Evolutionary conservation across 2,113 vertebrate genomes (phyloP).

Genomic region (Sinocyclocheilus maitianheensis): DNA sequence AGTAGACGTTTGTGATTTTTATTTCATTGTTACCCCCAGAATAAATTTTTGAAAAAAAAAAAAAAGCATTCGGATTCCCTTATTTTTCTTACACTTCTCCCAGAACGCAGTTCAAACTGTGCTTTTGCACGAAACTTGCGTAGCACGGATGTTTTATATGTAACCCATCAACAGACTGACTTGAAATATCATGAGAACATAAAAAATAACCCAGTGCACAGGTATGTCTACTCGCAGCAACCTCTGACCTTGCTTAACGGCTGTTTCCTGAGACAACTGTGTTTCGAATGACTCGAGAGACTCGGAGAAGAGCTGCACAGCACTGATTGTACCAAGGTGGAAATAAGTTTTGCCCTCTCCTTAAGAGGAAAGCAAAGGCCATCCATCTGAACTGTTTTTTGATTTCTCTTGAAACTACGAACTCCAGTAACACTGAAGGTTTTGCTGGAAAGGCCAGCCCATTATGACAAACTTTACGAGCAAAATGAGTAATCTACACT

Average conservation of each 20-base stretch:
- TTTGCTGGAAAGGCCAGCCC: not conserved
- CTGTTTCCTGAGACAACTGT: slow-evolving; percentile 74
- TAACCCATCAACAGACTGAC: slow-evolving; percentile 25
- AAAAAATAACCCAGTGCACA: not conserved
- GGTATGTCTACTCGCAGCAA: slow-evolving; percentile 50
- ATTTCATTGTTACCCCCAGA: not conserved
- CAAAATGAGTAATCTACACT: not conserved
- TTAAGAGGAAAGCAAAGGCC: slow-evolving; percentile 66
- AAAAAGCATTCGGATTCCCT: not conserved
- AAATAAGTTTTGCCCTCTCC: slow-evolving; percentile 74
- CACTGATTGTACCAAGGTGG: slow-evolving; percentile 67
- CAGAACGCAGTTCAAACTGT: not conserved
- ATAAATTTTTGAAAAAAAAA: slow-evolving; percentile 22
- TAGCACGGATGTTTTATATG: not conserved
- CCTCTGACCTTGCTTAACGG: slow-evolving; percentile 70
- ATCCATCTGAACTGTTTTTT: slow-evolving; percentile 22
- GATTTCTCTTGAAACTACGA: slow-evolving; percentile 1
- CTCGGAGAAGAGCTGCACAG: slow-evolving; percentile 16
- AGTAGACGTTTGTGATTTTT: not conserved
- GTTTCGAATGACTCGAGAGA: slow-evolving; percentile 60
- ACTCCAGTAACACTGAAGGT: slow-evolving; percentile 5
- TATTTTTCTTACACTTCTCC: not conserved
- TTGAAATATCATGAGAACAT: slow-evolving; percentile 12
- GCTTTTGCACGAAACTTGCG: not conserved
- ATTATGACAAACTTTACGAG: not conserved